Evolutionary conservation across 2,797 vertebrate genomes (phyloP).

Genomic region (Semotilus atromaculatus): DNA sequence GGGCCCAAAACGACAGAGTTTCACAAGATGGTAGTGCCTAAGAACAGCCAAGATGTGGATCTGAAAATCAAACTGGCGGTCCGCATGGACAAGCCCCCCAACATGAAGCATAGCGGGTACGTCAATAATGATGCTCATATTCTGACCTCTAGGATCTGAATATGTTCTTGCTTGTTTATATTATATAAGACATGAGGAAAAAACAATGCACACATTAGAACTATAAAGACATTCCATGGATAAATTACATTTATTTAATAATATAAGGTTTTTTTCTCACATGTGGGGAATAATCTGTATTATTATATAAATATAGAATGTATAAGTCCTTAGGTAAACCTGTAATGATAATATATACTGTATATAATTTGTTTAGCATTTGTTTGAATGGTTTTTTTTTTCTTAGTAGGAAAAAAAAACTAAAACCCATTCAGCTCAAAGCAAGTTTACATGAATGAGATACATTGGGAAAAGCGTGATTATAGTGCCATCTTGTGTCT

Average conservation of each 20-base stretch:
- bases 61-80: constrained; percentile 94
- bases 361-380: neutral
- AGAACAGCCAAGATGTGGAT: constrained; percentile 92
- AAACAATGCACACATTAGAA: neutral
- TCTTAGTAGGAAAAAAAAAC: neutral
- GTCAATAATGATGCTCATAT: constrained; percentile 38
- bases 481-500: constrained; percentile 38
- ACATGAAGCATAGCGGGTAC: constrained; percentile 97
- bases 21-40: constrained; percentile 92
- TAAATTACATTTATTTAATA: neutral
- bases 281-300: neutral
- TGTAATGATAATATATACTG: neutral
- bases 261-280: neutral
- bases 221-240: neutral
- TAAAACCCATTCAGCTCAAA: neutral
- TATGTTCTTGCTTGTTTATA: neutral
- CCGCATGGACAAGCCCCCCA: constrained; percentile 96
- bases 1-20: constrained; percentile 90
- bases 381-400: neutral
- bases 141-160: neutral
- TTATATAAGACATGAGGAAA: neutral
- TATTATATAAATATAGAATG: neutral
- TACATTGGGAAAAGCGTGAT: neutral
- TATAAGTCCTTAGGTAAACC: neutral
- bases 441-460: neutral